Percentiles rank a stretch among this genome's conserved stretches.
These are phyloP conservation scores for Pteropus rufus DNA, from an alignment of 2,797 vertebrate species.

Conservation along the genomic window DNA sequence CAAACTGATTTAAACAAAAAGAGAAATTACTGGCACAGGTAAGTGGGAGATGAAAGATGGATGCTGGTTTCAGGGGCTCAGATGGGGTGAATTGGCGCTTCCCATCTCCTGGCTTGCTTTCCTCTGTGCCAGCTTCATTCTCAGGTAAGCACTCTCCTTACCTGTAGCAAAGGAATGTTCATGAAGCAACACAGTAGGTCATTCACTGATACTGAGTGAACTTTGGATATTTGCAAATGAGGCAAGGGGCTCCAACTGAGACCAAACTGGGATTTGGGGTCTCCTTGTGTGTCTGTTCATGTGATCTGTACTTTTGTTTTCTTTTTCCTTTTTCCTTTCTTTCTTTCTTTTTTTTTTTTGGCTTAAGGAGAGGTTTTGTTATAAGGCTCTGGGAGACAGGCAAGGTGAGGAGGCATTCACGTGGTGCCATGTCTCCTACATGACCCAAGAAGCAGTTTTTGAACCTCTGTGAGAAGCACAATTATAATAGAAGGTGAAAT, in stretches of 20 bases:
- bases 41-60: background rate
- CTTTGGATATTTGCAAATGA: background rate
- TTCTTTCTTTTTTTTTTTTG: background rate
- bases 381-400: background rate
- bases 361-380: background rate
- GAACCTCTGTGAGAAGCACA: background rate
- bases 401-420: background rate
- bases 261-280: background rate
- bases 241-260: background rate
- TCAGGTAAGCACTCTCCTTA: background rate
- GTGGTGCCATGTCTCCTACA: background rate
- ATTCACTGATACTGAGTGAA: background rate
- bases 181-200: background rate
- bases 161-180: background rate
- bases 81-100: background rate
- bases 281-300: background rate
- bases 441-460: background rate
- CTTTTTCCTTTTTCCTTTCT: background rate
- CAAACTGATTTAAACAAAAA: constrained; percentile 19
- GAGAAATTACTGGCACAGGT: background rate
- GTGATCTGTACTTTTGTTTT: background rate
- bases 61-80: background rate
- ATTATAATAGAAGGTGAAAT: background rate
- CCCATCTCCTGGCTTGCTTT: background rate
- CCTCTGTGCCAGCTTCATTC: background rate